Base-by-base conservation (phyloP, 1,140 invertebrate genomes). In the Cydia fagiglandana region DNA sequence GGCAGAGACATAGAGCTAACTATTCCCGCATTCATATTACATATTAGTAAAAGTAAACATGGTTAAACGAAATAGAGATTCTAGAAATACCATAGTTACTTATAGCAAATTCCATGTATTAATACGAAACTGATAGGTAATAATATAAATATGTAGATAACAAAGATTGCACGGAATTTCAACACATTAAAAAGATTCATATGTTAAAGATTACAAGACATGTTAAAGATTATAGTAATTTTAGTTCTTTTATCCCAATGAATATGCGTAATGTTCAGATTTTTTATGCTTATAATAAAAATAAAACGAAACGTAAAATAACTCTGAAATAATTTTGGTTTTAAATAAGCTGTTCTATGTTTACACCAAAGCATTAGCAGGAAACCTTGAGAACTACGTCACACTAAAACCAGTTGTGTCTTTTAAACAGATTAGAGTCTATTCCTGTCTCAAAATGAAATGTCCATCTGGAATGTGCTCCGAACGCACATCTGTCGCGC, bases 401-500 rank as follows among this genome's bases (percentile, higher is more conserved):
- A 76, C 38, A 70, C 24, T 47, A 77, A 79, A 76, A 66, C 28
- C 61, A 64, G 38, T 64, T 47, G 77, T 81, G 78, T 81, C 79
- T 77, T 81, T 81, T 76, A 77, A 77, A 75, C 64, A 75, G 74
- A 78, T 77, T 50, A 73, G 41, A 73, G 76, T 83, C 82, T 87
- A 87, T 87, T 87, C 82, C 78, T 75, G 81, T 76, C 74, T 28
- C 73, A 70, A 70, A 70, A 70, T 70, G 66, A 70, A 74, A 78
- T 77, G 78, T 76, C 75, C 66, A 79, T 76, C 56, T 73, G 87
- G 87, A 86, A 88, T 88, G 84, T 75, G 81, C 80, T 76, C 61
- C 76, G 77, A 77, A 76, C 73, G 38, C 75, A 78, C 86, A 89
- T 88, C 88, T 89, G 88, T 87, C 81, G 81, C 75, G 75, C 85